Evolutionary conservation across 2,888 invertebrate species (phyloP).

Genomic region (Lithodes maja): DNA sequence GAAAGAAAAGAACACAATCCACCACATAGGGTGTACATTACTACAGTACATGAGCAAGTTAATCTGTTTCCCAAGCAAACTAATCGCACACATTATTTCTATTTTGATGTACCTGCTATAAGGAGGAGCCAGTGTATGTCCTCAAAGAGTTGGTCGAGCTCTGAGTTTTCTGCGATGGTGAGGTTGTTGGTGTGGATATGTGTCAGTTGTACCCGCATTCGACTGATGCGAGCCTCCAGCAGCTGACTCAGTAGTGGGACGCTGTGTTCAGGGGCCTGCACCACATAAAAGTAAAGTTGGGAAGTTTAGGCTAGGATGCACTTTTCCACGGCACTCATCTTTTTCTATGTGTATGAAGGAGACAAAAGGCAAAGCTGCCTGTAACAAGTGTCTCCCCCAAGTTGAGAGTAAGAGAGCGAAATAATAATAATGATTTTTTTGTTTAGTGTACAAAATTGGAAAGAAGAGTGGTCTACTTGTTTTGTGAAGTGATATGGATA

Average conservation of each 20-base stretch:
- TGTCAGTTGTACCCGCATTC: conserved; percentile 77
- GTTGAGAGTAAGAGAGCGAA: neutral
- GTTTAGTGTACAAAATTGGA: no score
- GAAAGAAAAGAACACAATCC: no score
- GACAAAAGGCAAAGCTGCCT: no score
- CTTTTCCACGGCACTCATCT: neutral
- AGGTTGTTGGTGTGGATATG: conserved; percentile 73
- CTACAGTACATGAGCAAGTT: no score
- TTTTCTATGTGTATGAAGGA: no score
- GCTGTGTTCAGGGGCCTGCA: conserved; percentile 80
- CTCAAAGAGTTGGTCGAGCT: conserved; percentile 84
- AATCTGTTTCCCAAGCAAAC: no score
- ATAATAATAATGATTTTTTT: no score
- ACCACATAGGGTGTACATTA: no score
- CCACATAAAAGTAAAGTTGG: conserved; percentile 74
- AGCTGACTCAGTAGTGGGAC: conserved; percentile 82
- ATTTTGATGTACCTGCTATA: conserved; percentile 77
- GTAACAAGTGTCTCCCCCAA: neutral
- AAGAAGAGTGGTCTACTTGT: no score
- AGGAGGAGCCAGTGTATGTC: conserved; percentile 93
- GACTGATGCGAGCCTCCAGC: conserved; percentile 81
- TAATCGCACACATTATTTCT: no score
- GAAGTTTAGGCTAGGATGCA: neutral
- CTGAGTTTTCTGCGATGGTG: conserved; percentile 73
- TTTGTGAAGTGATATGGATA: no score